Evolutionary conservation across 2,888 invertebrate genomes (phyloP).

Genomic region (Cerceris ruficornis): DNA sequence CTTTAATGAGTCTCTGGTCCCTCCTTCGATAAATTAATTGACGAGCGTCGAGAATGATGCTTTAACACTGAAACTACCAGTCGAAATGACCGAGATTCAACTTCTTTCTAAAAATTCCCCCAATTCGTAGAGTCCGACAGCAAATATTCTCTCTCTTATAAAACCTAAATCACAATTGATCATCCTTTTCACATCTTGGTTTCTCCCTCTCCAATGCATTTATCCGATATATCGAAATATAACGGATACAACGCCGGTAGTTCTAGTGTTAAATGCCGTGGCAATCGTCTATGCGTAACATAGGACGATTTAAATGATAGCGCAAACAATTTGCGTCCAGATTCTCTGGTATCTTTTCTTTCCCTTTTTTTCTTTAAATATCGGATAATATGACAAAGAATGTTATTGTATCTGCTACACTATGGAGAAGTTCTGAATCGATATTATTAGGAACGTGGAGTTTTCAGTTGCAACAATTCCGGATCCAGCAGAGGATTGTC

Average conservation of each 20-base stretch:
- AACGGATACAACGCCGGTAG: too few relatives aligned
- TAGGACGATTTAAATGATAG: conserved; percentile 30
- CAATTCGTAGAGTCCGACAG: too few relatives aligned
- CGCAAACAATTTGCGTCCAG: conserved; percentile 12
- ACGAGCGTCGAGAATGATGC: too few relatives aligned
- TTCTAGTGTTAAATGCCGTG: not conserved
- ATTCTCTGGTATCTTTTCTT: conserved; percentile 13
- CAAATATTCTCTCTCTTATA: too few relatives aligned
- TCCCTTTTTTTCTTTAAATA: conserved; percentile 17
- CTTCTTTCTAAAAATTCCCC: too few relatives aligned
- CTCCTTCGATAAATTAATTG: conserved; percentile 16
- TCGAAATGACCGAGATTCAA: too few relatives aligned
- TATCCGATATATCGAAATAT: too few relatives aligned
- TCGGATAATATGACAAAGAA: conserved; percentile 19
- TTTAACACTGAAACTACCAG: too few relatives aligned
- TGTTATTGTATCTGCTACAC: conserved; percentile 34
- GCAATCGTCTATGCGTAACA: conserved; percentile 12
- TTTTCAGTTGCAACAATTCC: conserved; percentile 78
- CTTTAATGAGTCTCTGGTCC: conserved; percentile 46
- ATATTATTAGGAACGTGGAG: conserved; percentile 76
- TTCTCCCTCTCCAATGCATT: too few relatives aligned
- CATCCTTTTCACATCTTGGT: too few relatives aligned
- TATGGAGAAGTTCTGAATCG: conserved; percentile 29
- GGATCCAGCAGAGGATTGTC: conserved; percentile 79
- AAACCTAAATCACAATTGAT: too few relatives aligned